A percentile compares a stretch with the other conserved stretches of the same genome.
phyloP scores from a whole-genome alignment of 2,113 vertebrate species.

The Poicephalus meyeri region DNA sequence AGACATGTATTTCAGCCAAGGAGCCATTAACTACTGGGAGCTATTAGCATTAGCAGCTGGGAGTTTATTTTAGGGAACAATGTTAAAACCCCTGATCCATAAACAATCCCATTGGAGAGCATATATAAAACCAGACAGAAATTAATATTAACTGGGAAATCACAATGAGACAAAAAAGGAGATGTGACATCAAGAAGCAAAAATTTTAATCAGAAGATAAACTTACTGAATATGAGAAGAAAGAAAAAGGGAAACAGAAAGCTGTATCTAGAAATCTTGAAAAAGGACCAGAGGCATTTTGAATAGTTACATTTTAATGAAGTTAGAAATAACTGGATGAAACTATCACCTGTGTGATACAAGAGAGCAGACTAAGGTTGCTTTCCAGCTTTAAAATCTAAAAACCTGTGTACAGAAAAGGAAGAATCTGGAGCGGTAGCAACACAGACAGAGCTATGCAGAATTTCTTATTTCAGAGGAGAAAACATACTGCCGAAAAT shows the following conservation, averaged over 20 bases:
- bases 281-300: background rate
- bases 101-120: background rate
- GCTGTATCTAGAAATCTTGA: background rate
- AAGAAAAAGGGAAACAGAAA: background rate
- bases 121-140: background rate
- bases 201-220: background rate
- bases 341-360: background rate
- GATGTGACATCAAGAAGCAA: background rate
- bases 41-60: background rate
- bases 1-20: background rate
- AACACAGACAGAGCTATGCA: background rate
- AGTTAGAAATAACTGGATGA: background rate
- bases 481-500: slow-evolving; percentile 23
- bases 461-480: slow-evolving; percentile 38
- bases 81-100: background rate
- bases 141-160: background rate
- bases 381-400: background rate
- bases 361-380: background rate
- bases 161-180: background rate
- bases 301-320: background rate
- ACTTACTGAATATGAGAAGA: background rate
- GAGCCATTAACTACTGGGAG: background rate
- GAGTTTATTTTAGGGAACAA: background rate
- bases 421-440: background rate
- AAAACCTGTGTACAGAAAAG: background rate